Conservation (phyloP, 2,113 vertebrate species). For the Laterallus jamaicensis region DNA sequence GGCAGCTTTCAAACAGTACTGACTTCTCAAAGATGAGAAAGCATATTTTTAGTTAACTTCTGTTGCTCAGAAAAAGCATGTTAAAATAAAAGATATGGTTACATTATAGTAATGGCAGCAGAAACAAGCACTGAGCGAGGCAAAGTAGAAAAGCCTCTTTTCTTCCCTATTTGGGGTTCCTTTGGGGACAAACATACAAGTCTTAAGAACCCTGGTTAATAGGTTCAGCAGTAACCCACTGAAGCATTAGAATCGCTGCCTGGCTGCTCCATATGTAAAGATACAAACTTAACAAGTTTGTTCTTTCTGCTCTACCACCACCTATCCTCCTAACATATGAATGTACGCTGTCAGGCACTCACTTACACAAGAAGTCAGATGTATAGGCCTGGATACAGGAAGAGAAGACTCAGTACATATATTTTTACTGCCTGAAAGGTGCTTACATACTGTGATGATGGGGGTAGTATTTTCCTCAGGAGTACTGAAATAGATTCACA, state of each 20-base stretch:
- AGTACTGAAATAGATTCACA: not conserved
- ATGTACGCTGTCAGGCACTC: not conserved
- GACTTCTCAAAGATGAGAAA: constrained; percentile 38
- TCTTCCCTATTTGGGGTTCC: not conserved
- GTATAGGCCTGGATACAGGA: not conserved
- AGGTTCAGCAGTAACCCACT: not conserved
- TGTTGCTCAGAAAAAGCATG: not conserved
- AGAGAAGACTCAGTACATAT: not conserved
- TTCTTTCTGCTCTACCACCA: constrained; percentile 9
- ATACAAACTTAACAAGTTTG: not conserved
- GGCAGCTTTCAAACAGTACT: constrained; percentile 34
- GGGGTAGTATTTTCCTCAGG: not conserved
- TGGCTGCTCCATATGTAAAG: not conserved
- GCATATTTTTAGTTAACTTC: constrained; percentile 65
- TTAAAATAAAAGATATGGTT: constrained; percentile 8
- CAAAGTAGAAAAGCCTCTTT: not conserved
- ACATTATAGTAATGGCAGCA: not conserved
- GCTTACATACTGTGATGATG: not conserved
- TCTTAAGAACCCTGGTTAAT: not conserved
- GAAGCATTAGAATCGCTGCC: not conserved
- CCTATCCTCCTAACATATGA: not conserved
- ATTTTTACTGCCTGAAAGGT: constrained; percentile 31
- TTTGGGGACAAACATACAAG: not conserved
- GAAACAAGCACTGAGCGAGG: not conserved
- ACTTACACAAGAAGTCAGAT: not conserved